Evolutionary conservation across 2,113 vertebrate species (phyloP), one percentile per base, ranked within the genome.

Genomic region (Phrynosoma platyrhinos): DNA sequence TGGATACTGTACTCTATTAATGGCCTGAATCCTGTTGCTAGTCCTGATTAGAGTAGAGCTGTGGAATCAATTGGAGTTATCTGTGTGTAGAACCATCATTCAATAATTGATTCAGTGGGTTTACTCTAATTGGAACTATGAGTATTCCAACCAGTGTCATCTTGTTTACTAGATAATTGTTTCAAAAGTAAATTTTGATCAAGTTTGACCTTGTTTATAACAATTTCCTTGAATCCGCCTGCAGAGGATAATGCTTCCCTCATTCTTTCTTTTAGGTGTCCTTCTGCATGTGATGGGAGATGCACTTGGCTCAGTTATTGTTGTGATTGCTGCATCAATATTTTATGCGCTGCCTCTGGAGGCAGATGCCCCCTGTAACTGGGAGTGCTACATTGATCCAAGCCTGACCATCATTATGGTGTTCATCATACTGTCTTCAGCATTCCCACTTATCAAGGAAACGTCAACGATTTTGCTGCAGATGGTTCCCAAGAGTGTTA

Each of bases 331-430:
- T 0, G 97, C 97, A 76, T 32, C 93, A 68, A 96, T 98, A 78
- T 97, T 97, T 95, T 96, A 97, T n/a, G 27, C 96, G 4, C 90
- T 21, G 86, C 98, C 98, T 9, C 91, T 98, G 95, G 47, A 23
- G 0, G 0, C 0, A 0, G 30, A 89, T 6, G 84, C 88, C 7
- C 82, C 94, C 0, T 98, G 98, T 90, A 98, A 98, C 78, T 98
- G 98, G 98, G 94, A 98, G 93, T 98, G 98, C 90, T 98, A 98
- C 89, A 96, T 98, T 1, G 98, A 98, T 91, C 98, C 98, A 64
- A 97, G 97, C 93, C 94, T 98, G 86, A 98, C 98, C 0, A 69
- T 98, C 52, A 0, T 97, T 87, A 98, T 98, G 98, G 97, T 98
- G 84, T 21, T 96, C 92, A 98, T 98, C 88, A 98, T 98, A 90